phyloP scores from a whole-genome alignment of 2,113 vertebrate species.

The Lynx canadensis region DNA sequence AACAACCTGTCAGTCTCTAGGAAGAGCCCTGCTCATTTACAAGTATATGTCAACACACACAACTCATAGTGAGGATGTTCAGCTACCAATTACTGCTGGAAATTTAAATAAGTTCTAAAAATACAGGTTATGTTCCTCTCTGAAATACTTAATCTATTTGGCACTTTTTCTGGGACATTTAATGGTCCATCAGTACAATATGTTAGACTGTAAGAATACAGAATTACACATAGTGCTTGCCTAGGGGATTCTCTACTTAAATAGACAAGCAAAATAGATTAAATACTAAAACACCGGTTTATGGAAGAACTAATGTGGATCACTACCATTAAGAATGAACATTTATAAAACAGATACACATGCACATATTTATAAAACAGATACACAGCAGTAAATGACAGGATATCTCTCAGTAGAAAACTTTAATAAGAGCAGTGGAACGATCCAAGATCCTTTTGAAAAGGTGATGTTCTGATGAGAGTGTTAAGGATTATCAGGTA shows the following conservation, averaged over 20 bases:
- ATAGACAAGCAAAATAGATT: constrained; percentile 51
- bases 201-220: constrained; percentile 20
- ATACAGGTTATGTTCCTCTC: neutral
- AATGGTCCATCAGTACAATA: constrained; percentile 40
- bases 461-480: neutral
- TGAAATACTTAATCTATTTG: constrained; percentile 57
- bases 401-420: neutral
- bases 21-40: constrained; percentile 41
- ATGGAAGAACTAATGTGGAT: constrained; percentile 7
- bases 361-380: neutral
- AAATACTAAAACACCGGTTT: neutral
- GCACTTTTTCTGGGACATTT: constrained; percentile 45
- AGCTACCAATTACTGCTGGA: constrained; percentile 16
- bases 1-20: constrained; percentile 46
- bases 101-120: constrained; percentile 64
- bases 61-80: constrained; percentile 4
- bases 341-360: neutral
- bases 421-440: neutral
- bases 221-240: constrained; percentile 24
- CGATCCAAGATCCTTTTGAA: neutral
- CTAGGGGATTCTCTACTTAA: constrained; percentile 28
- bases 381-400: neutral
- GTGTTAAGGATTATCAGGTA: neutral
- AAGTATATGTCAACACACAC: constrained; percentile 54
- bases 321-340: neutral